Evolutionary conservation across 2,888 invertebrate genomes (phyloP).

Genomic region (Calephelis perditalis): DNA sequence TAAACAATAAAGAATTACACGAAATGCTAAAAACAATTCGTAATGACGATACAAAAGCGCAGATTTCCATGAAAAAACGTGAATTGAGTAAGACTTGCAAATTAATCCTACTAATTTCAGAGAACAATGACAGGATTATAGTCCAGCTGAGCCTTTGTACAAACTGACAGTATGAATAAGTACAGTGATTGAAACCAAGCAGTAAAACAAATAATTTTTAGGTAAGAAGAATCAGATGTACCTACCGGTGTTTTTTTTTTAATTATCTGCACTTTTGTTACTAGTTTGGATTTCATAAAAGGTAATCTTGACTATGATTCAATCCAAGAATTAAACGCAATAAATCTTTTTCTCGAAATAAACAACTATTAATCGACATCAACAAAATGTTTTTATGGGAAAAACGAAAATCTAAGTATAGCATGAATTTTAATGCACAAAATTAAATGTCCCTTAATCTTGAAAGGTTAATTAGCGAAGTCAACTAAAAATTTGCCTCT

Average conservation of each 20-base stretch:
- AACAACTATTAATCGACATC: too few species aligned
- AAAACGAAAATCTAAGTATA: too few species aligned
- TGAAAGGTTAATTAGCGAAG: too few species aligned
- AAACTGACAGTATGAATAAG: constrained; percentile 18
- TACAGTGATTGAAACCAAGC: constrained; percentile 20
- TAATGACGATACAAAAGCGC: constrained; percentile 20
- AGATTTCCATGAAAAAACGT: constrained; percentile 38
- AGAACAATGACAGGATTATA: constrained; percentile 53
- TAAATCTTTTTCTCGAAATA: too few species aligned
- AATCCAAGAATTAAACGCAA: too few species aligned
- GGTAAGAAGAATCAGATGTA: not conserved
- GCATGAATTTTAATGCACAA: too few species aligned
- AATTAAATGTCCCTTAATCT: too few species aligned
- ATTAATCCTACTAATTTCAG: constrained; percentile 56
- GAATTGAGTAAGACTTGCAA: constrained; percentile 51
- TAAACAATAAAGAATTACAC: constrained; percentile 19
- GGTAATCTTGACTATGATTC: too few species aligned
- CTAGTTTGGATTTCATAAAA: too few species aligned
- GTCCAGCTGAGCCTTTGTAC: constrained; percentile 26
- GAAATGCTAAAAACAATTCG: constrained; percentile 22
- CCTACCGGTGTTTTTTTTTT: not conserved
- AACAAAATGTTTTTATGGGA: too few species aligned
- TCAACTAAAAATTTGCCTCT: too few species aligned
- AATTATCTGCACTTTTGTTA: too few species aligned
- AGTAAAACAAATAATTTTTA: not conserved